These are phyloP conservation scores for Hydrocynus forskahlii DNA, from an alignment of 2,797 vertebrate species.

Conservation along the genomic window DNA sequence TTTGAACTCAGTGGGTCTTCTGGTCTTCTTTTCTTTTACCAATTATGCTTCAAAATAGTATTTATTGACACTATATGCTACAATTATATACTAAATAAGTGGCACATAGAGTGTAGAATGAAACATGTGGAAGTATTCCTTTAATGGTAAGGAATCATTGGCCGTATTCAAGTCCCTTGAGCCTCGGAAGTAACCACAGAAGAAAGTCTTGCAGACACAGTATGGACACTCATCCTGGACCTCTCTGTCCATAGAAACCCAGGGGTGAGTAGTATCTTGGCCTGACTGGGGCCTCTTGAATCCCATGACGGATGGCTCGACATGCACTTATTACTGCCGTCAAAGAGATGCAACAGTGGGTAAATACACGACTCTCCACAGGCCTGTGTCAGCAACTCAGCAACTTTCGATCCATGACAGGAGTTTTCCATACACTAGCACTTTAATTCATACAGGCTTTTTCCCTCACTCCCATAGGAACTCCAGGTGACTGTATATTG, in stretches of 20 bases:
- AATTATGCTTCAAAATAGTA: not conserved
- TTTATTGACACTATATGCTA: not conserved
- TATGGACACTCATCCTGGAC: not conserved
- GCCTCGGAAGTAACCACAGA: not conserved
- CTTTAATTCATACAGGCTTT: not conserved
- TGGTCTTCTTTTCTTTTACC: not conserved
- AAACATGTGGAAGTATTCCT: not conserved
- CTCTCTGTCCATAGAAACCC: not conserved
- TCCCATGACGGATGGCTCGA: constrained; percentile 19
- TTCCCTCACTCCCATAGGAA: not conserved
- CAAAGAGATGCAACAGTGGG: not conserved
- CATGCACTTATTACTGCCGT: not conserved
- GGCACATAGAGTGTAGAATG: not conserved
- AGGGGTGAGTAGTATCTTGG: not conserved
- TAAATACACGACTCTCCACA: not conserved
- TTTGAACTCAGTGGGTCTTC: not conserved
- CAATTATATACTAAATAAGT: not conserved
- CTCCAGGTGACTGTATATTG: constrained; percentile 6
- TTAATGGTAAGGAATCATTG: not conserved
- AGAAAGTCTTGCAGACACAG: not conserved
- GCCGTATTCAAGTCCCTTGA: not conserved
- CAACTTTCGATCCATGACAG: constrained; percentile 22
- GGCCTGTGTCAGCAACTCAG: not conserved
- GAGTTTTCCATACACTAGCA: constrained; percentile 2
- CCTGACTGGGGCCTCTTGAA: constrained; percentile 16